Evolutionary conservation across 2,113 vertebrate species (phyloP), one percentile per base, ranked within the genome.

Genomic region (Amblyornis subalaris): DNA sequence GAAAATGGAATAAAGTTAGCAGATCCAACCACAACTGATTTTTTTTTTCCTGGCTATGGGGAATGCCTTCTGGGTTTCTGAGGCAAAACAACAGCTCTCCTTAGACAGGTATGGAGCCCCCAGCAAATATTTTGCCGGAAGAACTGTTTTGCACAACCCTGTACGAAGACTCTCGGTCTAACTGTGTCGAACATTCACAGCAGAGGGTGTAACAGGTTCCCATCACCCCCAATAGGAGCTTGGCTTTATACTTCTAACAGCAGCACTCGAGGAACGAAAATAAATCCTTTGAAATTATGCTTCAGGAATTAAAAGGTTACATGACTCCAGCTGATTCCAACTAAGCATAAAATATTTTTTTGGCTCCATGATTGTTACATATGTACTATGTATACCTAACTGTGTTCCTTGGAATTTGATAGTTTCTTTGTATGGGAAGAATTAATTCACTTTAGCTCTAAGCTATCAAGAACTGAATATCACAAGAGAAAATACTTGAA

Each of bases 361-460:
- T 93, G 50, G 64, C 36, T 88, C 74, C 3, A 4, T 67, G 40
- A 81, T 33, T 81, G 44, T 90, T 95, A 92, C 80, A 62, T 54
- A 21, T 73, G 65, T 88, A 29, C 57, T 88, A 47, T 76, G 93
- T 89, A 86, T 45, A 92, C 16, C 72, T 95, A 89, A 75, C 61
- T 33, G 33, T 70, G 33, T 95, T 97, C 40, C 72, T 93, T 90
- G 75, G 82, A 98, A 96, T 96, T 95, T 87, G 65, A 90, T 95
- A 54, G 35, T 92, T 96, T 95, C 91, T 96, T 95, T 96, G 64
- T 89, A 62, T 62, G 72, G 88, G 67, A 96, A 96, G 83, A 97
- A 97, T 96, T 95, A 95, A 97, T 97, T 97, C 89, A 94, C 61
- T 97, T 96, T 96, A 85, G 47, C 69, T 96, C 42, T 92, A 90